Evolutionary conservation across 2,888 invertebrate species (phyloP).

Genomic region (Clivina fossor): DNA sequence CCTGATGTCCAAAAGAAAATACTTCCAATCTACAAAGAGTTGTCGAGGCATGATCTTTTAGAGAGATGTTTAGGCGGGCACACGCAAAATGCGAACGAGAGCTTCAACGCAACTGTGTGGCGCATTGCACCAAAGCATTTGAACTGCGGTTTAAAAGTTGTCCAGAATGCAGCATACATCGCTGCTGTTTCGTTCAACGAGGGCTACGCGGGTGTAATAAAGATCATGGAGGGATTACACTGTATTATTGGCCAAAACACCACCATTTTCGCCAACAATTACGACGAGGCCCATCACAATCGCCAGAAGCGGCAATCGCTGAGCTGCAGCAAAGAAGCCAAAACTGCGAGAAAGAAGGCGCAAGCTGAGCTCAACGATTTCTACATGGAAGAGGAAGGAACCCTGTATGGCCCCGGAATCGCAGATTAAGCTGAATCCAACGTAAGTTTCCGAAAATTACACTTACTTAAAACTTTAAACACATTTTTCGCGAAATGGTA

Average conservation of each 20-base stretch:
- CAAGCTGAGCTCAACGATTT: not conserved
- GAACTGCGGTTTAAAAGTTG: not conserved
- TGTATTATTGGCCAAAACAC: not conserved
- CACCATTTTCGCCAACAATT: not conserved
- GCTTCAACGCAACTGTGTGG: conserved; percentile 45
- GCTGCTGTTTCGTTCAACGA: not conserved
- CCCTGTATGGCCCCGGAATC: not conserved
- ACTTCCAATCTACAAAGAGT: conserved; percentile 44
- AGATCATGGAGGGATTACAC: not conserved
- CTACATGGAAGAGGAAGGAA: not conserved
- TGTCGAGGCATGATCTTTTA: conserved; percentile 44
- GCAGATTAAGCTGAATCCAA: conserved; percentile 25
- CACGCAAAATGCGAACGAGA: conserved; percentile 47
- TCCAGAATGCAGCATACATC: not conserved
- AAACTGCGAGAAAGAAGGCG: not conserved
- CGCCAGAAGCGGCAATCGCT: not conserved
- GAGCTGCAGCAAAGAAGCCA: not conserved
- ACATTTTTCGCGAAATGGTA: too few species aligned
- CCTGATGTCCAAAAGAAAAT: conserved; percentile 39
- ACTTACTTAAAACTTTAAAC: not conserved
- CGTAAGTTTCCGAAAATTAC: not conserved
- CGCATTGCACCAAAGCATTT: conserved; percentile 41
- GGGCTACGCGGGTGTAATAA: not conserved
- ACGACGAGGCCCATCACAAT: not conserved
- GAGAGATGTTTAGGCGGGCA: conserved; percentile 45